A percentile compares a stretch with the other conserved stretches of the same genome.
phyloP scores from a whole-genome alignment of 1,140 invertebrate genomes.

The Metaphire vulgaris region DNA sequence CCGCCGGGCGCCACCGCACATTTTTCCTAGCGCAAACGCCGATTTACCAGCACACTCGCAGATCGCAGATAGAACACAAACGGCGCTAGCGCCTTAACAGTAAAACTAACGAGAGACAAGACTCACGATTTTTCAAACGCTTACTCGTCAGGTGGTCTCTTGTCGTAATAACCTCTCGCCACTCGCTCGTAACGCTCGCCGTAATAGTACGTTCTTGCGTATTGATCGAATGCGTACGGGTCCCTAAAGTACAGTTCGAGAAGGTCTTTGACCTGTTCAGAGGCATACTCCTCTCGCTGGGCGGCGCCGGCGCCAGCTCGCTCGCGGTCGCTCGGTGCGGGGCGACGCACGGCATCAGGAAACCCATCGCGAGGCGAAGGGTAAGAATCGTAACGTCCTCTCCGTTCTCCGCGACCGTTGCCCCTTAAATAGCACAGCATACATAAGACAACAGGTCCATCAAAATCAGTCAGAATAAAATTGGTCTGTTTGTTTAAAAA shows the following conservation, averaged over 20 bases:
- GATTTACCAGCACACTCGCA: too few relatives aligned
- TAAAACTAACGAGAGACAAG: neutral
- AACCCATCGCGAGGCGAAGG: neutral
- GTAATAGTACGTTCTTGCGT: slow-evolving; percentile 24
- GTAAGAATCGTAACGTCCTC: neutral
- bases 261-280: slow-evolving; percentile 20
- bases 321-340: neutral
- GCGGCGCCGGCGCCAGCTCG: neutral
- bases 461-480: too few relatives aligned
- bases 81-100: neutral
- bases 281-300: slow-evolving; percentile 15
- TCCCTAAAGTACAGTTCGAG: slow-evolving; percentile 21
- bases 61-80: neutral
- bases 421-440: neutral
- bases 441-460: too few relatives aligned
- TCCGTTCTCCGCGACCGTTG: neutral
- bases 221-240: slow-evolving; percentile 23
- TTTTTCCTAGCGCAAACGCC: neutral
- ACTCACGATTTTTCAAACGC: neutral
- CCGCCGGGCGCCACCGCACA: neutral
- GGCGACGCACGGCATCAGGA: neutral
- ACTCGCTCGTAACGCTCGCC: slow-evolving; percentile 21
- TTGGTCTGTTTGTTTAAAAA: too few relatives aligned
- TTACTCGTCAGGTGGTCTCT: slow-evolving; percentile 11
- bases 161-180: slow-evolving; percentile 14